Base-by-base conservation (phyloP, 1,140 invertebrate species). In the Drosophila paulistorum region DNA sequence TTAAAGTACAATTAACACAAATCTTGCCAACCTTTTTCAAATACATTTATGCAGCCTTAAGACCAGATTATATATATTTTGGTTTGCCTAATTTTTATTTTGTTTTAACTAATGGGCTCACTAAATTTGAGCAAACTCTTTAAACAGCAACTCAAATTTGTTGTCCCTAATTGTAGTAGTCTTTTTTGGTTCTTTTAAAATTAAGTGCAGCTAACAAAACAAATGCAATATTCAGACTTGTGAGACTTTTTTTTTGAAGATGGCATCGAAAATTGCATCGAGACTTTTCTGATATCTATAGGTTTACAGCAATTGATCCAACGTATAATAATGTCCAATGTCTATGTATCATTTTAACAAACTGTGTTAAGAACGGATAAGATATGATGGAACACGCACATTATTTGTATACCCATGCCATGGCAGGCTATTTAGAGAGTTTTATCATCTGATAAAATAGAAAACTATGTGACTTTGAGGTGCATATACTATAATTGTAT, bases 311-410 rank as follows among this genome's bases (percentile, higher is more conserved):
- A 30, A 30, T 30, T 30, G 7, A 30, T 7, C 30, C 30, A 30
- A 30, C 30, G 1, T 10, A 37, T n/a, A 39, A 1, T 39, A 39
- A 23, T 51, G 45, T 51, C 9, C 7, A 51, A 23, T 51, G 20
- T 51, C 20, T 51, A 11, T 51, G 45, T 23, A 51, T 51, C 17
- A 51, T 51, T 14, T 48, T 17, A 48, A 48, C 45, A 48, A 48
- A 20, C n/a, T 51, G 17, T 51, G 17, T 20, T 51, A 51, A 11
- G 17, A 23, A 17, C 17, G 45, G 45, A 51, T 51, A 51, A 51
- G 45, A 51, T 51, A 51, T 51, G 45, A 10, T 51, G 45, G 17
- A 51, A 51, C 45, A 51, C 17, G 45, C 45, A 48, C 45, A 48
- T 48, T 48, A 51, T 51, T 51, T 51, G 45, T 23, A 11, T 51